A percentile compares a stretch with the other conserved stretches of the same genome.
phyloP scores from a whole-genome alignment of 2,888 invertebrate genomes.

The Chymomyza caudatula region DNA sequence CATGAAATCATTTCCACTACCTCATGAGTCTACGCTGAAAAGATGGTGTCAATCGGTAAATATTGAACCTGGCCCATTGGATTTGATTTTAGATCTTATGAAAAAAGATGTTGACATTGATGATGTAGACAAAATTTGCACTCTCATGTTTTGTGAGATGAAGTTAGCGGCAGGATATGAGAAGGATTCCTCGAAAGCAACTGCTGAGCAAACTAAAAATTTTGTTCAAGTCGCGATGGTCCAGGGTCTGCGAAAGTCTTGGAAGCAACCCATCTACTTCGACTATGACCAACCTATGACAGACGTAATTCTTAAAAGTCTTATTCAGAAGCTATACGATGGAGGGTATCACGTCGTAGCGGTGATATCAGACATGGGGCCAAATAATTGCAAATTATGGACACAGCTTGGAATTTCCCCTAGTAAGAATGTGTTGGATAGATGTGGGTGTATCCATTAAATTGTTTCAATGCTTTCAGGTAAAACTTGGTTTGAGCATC shows the following conservation, averaged over 20 bases:
- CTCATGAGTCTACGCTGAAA: not conserved
- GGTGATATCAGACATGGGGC: slow-evolving; percentile 16
- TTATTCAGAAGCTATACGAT: slow-evolving; percentile 2
- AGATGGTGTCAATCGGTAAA: not conserved
- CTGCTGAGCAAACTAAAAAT: too few species aligned
- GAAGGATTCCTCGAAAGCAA: not conserved
- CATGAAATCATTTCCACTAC: slow-evolving; percentile 1
- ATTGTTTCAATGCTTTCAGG: slow-evolving; percentile 1
- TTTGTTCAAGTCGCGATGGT: slow-evolving; percentile 6
- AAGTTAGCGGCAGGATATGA: not conserved
- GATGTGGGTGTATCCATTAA: not conserved
- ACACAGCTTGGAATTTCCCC: slow-evolving; percentile 12
- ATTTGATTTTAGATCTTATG: not conserved
- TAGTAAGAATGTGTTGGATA: slow-evolving; percentile 3
- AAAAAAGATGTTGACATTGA: not conserved
- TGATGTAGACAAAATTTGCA: not conserved
- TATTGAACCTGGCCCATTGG: not conserved
- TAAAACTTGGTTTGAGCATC: slow-evolving; percentile 34
- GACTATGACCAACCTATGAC: not conserved
- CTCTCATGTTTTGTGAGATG: not conserved
- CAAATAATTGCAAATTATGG: slow-evolving; percentile 20
- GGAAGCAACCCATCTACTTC: slow-evolving; percentile 5
- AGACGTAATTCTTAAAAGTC: not conserved
- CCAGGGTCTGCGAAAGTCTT: slow-evolving; percentile 1
- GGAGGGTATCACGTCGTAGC: slow-evolving; percentile 22